Base-by-base conservation (phyloP, 2,888 invertebrate genomes). In the Drosophila rellima region DNA sequence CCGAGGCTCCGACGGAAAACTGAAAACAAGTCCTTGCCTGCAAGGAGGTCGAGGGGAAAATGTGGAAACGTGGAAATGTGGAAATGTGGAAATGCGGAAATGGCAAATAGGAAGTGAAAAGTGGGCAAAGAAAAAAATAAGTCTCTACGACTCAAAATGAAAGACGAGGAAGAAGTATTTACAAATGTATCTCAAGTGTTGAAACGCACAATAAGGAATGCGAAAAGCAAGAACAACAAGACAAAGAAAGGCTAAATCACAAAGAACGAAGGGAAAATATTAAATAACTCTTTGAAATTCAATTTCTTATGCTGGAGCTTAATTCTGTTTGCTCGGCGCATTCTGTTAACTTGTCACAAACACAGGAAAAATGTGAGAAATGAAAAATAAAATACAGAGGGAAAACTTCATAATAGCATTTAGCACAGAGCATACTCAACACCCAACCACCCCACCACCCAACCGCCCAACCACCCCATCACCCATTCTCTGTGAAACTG, bases 271-370 rank as follows among this genome's bases (percentile, higher is more conserved):
- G 7, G 20, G 3, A 20, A 44, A 45, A 45, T 45, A 68, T 73
- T 54, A 66, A 73, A 86, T 74, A 88, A 89, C 88, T 89, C 90
- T 85, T 84, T 82, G 56, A 79, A 84, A 85, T 85, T 82, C 42
- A 85, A 89, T 85, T 85, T 79, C 70, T 73, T 54, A 13, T 70
- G 74, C 68, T 73, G 50, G 66, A 63, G 67, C 80, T 82, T 89
- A 76, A 88, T 85, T 88, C 75, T 80, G 69, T 83, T 83, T 84
- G 70, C 69, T 66, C 40, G 45, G 15, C 47, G 57, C 61, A 60
- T 60, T 62, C 48, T 63, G 55, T 71, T 63, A 42, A 60, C 54
- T 64, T 66, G 51, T 51, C 74, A 52, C 31, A 18, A 62, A 48
- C 57, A 44, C 20, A 6, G 35, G 29, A 15, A 29, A 18, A 13